Evolutionary conservation across 2,113 vertebrate genomes (phyloP).

Genomic region (Oophaga pumilio): DNA sequence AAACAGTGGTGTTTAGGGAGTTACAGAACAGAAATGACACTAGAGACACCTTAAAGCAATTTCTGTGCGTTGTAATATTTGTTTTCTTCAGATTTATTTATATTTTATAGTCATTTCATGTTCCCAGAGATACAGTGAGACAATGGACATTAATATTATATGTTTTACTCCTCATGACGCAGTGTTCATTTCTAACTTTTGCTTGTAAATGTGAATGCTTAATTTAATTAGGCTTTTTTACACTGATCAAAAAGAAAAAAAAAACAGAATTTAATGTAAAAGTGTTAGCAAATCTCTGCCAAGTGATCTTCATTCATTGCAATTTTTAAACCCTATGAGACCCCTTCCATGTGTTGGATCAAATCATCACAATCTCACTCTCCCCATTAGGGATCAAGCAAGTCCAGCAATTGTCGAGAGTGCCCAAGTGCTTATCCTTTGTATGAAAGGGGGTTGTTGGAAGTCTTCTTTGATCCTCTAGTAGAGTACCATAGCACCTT

Average conservation of each 20-base stretch:
- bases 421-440: no score
- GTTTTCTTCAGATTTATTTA: constrained; percentile 53
- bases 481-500: no score
- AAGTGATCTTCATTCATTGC: background rate
- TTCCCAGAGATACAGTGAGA: constrained; percentile 25
- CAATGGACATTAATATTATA: background rate
- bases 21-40: constrained; percentile 63
- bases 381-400: no score
- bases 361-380: background rate
- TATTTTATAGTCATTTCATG: constrained; percentile 36
- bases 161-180: background rate
- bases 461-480: no score
- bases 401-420: no score
- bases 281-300: background rate
- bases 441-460: no score
- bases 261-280: background rate
- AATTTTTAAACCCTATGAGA: background rate
- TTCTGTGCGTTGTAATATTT: constrained; percentile 41
- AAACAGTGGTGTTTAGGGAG: constrained; percentile 8
- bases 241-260: background rate
- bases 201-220: background rate
- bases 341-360: background rate
- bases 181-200: background rate
- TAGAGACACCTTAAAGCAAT: constrained; percentile 48
- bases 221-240: background rate